Conservation (phyloP, 2,797 vertebrate genomes). For the Megaceryle alcyon region DNA sequence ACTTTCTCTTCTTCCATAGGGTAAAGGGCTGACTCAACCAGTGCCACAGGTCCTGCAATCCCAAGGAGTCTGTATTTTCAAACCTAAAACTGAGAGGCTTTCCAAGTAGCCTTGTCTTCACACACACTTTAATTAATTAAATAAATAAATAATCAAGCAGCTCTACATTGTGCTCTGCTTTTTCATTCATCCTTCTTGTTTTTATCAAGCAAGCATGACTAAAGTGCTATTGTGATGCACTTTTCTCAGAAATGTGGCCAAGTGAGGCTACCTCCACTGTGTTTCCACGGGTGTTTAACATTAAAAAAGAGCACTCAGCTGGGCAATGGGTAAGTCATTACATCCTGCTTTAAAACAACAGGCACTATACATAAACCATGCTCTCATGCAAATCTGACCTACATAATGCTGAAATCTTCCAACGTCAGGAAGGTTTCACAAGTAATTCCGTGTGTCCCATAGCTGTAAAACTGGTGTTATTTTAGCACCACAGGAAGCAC, state of each 20-base stretch:
- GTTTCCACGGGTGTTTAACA: constrained; percentile 50
- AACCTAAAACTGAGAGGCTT: not conserved
- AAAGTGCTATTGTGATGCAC: constrained; percentile 57
- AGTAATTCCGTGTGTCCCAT: not conserved
- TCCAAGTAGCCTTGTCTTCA: not conserved
- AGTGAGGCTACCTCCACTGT: constrained; percentile 13
- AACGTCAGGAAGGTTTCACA: constrained; percentile 6
- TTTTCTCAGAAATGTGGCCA: constrained; percentile 46
- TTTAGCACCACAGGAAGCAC: not conserved
- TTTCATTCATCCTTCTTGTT: constrained; percentile 41
- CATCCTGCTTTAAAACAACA: constrained; percentile 51
- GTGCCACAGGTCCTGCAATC: not conserved
- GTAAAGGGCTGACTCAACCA: not conserved
- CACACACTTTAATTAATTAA: not conserved
- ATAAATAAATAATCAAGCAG: too few species aligned
- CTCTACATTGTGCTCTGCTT: not conserved
- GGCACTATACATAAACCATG: constrained; percentile 34
- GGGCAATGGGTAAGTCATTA: constrained; percentile 58
- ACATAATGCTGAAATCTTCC: not conserved
- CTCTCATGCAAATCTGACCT: constrained; percentile 50
- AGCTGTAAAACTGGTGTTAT: not conserved
- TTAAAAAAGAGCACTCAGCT: constrained; percentile 41
- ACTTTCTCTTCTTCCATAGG: not conserved
- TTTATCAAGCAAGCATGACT: constrained; percentile 49
- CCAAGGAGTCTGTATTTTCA: not conserved